Evolutionary conservation across 2,888 invertebrate genomes (phyloP).

Genomic region (Melinopterus prodromus): DNA sequence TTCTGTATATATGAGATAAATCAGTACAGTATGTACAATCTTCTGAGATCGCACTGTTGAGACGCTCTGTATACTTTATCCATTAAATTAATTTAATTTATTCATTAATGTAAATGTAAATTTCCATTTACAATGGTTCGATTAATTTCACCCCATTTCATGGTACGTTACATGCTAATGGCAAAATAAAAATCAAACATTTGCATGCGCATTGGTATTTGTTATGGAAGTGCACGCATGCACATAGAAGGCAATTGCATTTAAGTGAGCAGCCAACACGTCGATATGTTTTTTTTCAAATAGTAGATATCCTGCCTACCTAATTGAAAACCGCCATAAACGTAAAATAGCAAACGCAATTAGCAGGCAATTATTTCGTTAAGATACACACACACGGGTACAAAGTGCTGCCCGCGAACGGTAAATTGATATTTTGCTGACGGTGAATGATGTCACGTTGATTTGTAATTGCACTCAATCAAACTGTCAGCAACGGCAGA

Average conservation of each 20-base stretch:
- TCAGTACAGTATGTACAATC: too few species aligned
- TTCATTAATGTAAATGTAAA: too few species aligned
- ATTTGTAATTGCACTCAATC: conserved; percentile 31
- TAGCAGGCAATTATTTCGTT: conserved; percentile 13
- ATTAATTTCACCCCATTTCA: too few species aligned
- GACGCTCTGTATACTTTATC: too few species aligned
- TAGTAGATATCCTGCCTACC: background rate
- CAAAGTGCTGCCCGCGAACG: conserved; percentile 12
- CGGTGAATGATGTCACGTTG: conserved; percentile 35
- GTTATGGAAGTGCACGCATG: background rate
- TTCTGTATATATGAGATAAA: too few species aligned
- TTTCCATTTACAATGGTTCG: too few species aligned
- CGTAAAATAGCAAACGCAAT: conserved; percentile 15
- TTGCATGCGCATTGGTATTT: background rate
- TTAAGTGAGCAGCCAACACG: conserved; percentile 4
- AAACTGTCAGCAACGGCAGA: conserved; percentile 19
- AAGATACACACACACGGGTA: background rate
- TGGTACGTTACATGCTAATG: too few species aligned
- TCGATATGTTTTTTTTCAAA: background rate
- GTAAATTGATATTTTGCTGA: conserved; percentile 35
- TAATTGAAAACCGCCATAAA: conserved; percentile 15
- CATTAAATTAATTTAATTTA: too few species aligned
- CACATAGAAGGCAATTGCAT: conserved; percentile 4
- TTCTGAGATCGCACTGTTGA: too few species aligned
- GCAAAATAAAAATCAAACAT: too few species aligned